Percentiles rank a stretch among this genome's conserved stretches.
These are phyloP conservation scores for Pseudorhiza aurosa DNA, from an alignment of 30 jellyfish, hydroid and myxozoan species.

Conservation along the genomic window DNA sequence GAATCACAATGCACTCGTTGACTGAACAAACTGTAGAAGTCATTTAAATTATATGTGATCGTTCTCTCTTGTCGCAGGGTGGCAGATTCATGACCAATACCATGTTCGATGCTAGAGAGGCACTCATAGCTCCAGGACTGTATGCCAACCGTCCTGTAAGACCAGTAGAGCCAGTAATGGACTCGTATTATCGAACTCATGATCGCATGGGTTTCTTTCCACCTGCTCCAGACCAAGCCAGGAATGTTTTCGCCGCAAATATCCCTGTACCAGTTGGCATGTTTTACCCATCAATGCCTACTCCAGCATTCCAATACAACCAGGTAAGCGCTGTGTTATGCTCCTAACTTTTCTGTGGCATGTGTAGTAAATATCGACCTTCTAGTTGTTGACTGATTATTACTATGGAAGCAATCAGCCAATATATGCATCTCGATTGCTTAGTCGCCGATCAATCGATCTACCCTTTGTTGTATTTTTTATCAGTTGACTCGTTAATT, in stretches of 20 bases:
- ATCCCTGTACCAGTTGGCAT: conserved; percentile 97
- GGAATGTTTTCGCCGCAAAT: conserved; percentile 96
- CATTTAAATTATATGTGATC: no score
- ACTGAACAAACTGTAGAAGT: no score
- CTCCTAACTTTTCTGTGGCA: background rate
- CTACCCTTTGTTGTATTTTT: no score
- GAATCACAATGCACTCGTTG: no score
- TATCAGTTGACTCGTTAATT: no score
- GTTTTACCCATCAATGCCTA: conserved; percentile 97
- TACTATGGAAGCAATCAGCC: no score
- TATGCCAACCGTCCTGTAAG: conserved; percentile 93
- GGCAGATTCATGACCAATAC: conserved; percentile 99
- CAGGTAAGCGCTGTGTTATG: conserved; percentile 68
- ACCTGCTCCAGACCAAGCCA: conserved; percentile 99
- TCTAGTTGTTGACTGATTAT: background rate
- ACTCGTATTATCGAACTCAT: conserved; percentile 95
- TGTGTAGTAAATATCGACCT: background rate
- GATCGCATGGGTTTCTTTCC: conserved; percentile 98
- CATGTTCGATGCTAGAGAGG: conserved; percentile 98
- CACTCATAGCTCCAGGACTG: conserved; percentile 98
- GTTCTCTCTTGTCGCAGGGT: conserved; percentile 72
- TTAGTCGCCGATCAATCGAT: background rate
- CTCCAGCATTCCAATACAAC: conserved; percentile 94
- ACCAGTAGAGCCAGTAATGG: conserved; percentile 97
- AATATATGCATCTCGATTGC: background rate